Evolutionary conservation across 2,888 invertebrate genomes (phyloP), one percentile per base, ranked within the genome.

Genomic region (Liodrosophila aerea): DNA sequence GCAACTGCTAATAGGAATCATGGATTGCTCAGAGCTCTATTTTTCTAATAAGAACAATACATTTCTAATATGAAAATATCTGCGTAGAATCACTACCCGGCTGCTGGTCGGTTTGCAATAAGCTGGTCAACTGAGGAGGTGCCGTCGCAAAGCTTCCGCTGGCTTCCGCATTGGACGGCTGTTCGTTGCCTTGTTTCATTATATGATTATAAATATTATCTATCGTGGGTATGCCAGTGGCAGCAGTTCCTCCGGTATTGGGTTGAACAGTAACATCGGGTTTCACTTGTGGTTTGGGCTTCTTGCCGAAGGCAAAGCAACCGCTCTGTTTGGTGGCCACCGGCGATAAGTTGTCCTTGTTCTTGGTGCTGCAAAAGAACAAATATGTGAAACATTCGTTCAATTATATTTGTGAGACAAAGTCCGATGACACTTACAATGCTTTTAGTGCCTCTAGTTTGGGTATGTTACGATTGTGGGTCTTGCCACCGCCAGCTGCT

Each of bases 401-500:
- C n/a, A n/a, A n/a, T n/a, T n/a, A n/a, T n/a, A n/a, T n/a, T n/a
- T n/a, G n/a, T n/a, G n/a, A n/a, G n/a, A n/a, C n/a, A n/a, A n/a
- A n/a, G n/a, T n/a, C n/a, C n/a, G n/a, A n/a, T n/a, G n/a, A n/a
- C 37, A 75, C 88, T 64, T 73, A 90, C 89, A 88, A 88, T 22
- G 90, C 88, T 54, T 88, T 88, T 1, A 90, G 67, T 1, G 89
- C 88, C 46, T 88, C 87, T 47, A 90, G 63, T 59, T 89, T 90
- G 9, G 90, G 90, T 67, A 90, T 90, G 58, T 90, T 89, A n/a
- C 87, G 84, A 5, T 87, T 86, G 45, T 87, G 83, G n/a, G 74
- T 73, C 46, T 82, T 87, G 36, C 67, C 87, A 1, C 88, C 89
- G 9, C 84, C 86, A 0, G 89, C 83, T 1, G 90, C 90, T 58